Base-by-base conservation (phyloP, 1,140 invertebrate genomes). In the Aphaenogaster rudis region DNA sequence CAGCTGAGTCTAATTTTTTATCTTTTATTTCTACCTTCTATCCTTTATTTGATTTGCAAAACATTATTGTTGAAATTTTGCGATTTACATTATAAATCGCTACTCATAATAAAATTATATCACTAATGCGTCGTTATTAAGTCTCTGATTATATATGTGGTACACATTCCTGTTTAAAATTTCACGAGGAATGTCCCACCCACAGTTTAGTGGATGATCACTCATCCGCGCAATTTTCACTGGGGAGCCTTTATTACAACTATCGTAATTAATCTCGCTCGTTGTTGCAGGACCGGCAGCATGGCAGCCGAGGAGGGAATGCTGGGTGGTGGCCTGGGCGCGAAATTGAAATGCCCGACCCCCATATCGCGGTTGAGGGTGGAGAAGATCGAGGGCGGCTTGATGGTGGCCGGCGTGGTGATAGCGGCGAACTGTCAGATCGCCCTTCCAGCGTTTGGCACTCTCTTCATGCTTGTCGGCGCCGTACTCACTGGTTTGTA, bases 401-500 rank as follows among this genome's bases (percentile, higher is more conserved):
- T 97, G 72, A 96, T 97, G 93, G 97, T 97, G 15, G 97, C 97
- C 2, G 97, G 97, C 1, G 97, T 97, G 28, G 97, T 97, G 13
- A 96, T 97, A 54, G 97, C 97, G 28, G 97, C 97, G 84, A 97
- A 97, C 94, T 97, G 97, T 93, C 97, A 97, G 92, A 97, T 97
- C 78, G 97, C 97, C 50, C 95, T 97, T 84, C 97, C 97, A 7
- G 97, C 97, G 80, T 97, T 97, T 92, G 97, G 97, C 57, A 97
- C 97, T 91, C 95, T 97, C 57, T 97, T 97, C 90, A 96, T 97
- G 93, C 96, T 97, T 42, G 97, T 97, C 69, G 97, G 97, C 89
- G 96, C 97, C 91, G 97, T 97, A 52, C 96, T 97, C 84, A 97
- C 97, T 88, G 97, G 97, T 97, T 94, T 94, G 95, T 93, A 74